Base-by-base conservation (phyloP, 2,888 invertebrate genomes). In the Gari tellinella region DNA sequence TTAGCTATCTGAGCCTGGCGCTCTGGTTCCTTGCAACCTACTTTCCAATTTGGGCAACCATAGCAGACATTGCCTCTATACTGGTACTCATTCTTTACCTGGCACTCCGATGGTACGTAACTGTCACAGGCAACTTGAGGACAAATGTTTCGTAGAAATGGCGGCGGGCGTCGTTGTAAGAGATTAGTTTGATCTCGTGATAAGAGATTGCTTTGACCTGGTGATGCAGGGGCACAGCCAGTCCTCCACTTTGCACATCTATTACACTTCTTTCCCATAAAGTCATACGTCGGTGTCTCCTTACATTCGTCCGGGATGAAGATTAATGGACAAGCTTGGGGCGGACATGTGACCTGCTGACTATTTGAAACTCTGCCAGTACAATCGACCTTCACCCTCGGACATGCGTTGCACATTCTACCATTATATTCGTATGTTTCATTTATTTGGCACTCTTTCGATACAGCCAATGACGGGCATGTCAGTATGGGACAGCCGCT, bases 71-170 rank as follows among this genome's bases (percentile, higher is more conserved):
- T 53, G 21, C 26, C 63, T 21, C 41, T 58, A 15, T 38, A 48
- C 38, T 21, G 21, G 43, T 52, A 72, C 1, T 41, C 51, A n/a
- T 57, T 48, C 7, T 17, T 45, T 15, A 67, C 64, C 26, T 26
- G 21, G 51, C 76, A 76, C 26, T 67, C 72, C 23, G 56, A 48
- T 14, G 70, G 76, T 10, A 72, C 68, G 46, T 70, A 31, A 25
- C 26, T 31, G 1, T 56, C 56, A 19, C 76, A 76, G 8, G 46
- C 49, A 2, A 72, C 4, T n/a, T 45, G 14, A 10, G 70, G 70
- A 49, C 70, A 70, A 2, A 26, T 12, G 12, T 41, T 40, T 2
- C 43, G 21, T 19, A 17, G 40, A n/a, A 46, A 23, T n/a, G 14
- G 3, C 2, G 23, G 15, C 12, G 19, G 14, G 31, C 14, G 48